Evolutionary conservation across 2,888 invertebrate species (phyloP).

Genomic region (Tiliacea citrago): DNA sequence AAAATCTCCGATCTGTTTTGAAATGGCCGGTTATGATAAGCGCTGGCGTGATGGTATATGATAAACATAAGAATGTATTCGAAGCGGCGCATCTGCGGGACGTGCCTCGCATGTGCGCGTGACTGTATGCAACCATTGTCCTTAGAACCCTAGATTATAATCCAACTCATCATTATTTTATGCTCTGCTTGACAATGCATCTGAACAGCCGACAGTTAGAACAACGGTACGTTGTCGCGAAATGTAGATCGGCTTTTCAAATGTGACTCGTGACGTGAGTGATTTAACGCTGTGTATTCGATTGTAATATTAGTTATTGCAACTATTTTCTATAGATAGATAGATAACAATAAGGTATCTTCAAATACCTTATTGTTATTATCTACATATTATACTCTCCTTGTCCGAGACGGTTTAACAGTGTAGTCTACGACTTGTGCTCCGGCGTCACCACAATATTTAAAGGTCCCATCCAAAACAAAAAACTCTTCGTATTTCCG

Average conservation of each 20-base stretch:
- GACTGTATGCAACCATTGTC: slow-evolving; percentile 73
- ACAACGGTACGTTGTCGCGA: slow-evolving; percentile 37
- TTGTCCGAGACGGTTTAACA: no score
- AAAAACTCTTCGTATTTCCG: no score
- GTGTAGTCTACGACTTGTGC: no score
- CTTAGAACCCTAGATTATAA: slow-evolving; percentile 49
- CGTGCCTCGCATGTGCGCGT: slow-evolving; percentile 73
- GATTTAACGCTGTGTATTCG: neutral
- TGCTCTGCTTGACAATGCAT: slow-evolving; percentile 57
- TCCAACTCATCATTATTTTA: slow-evolving; percentile 57
- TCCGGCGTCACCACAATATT: no score
- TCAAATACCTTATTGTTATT: neutral
- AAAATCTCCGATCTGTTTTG: neutral
- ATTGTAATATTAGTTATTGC: neutral
- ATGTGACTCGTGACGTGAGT: neutral
- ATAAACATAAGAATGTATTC: slow-evolving; percentile 50
- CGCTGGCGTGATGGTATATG: slow-evolving; percentile 27
- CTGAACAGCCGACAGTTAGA: slow-evolving; percentile 41
- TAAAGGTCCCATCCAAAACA: no score
- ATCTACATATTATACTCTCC: no score
- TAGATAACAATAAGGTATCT: no score
- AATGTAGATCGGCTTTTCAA: slow-evolving; percentile 13
- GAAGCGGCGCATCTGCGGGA: slow-evolving; percentile 54
- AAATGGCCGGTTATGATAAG: slow-evolving; percentile 51
- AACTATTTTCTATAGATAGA: no score